These are phyloP conservation scores for Pyralis farinalis DNA, from an alignment of 2,888 invertebrate species.

Conservation along the genomic window DNA sequence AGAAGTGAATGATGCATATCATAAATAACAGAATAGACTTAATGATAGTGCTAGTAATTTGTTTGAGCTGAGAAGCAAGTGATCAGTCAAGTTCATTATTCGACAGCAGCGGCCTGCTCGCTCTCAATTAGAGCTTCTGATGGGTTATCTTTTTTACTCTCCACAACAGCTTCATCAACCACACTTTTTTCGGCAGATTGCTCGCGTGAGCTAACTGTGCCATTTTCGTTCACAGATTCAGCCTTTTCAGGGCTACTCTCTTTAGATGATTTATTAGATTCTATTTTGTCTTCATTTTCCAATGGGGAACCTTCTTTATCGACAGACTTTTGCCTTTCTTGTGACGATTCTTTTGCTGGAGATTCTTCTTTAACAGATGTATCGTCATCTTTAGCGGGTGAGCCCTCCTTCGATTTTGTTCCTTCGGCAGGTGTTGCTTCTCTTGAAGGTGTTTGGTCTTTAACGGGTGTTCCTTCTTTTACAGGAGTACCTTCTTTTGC, in stretches of 20 bases:
- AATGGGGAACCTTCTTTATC: constrained; percentile 41
- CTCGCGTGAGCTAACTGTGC: constrained; percentile 64
- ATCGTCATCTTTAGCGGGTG: constrained; percentile 16
- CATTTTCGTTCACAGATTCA: constrained; percentile 60
- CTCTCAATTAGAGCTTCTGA: constrained; percentile 68
- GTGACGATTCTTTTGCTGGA: constrained; percentile 28
- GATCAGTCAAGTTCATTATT: constrained; percentile 43
- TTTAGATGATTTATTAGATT: constrained; percentile 45
- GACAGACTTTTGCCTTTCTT: constrained; percentile 44
- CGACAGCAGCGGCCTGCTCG: constrained; percentile 59
- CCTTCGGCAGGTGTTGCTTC: constrained; percentile 18
- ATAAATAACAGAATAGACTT: constrained; percentile 63
- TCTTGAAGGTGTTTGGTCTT: constrained; percentile 33
- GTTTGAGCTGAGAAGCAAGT: constrained; percentile 69
- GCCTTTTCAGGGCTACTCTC: constrained; percentile 52
- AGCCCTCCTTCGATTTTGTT: constrained; percentile 24
- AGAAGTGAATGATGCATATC: constrained; percentile 60
- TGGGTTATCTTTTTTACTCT: constrained; percentile 54
- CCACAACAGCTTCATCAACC: constrained; percentile 30
- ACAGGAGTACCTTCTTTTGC: constrained; percentile 25
- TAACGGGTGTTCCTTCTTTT: constrained; percentile 19
- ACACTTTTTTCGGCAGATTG: constrained; percentile 60
- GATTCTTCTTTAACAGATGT: constrained; percentile 19
- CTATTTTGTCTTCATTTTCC: constrained; percentile 38
- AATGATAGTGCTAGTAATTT: constrained; percentile 64